Base-by-base conservation (phyloP, 1,140 invertebrate species). In the Acromyrmex charruanus region DNA sequence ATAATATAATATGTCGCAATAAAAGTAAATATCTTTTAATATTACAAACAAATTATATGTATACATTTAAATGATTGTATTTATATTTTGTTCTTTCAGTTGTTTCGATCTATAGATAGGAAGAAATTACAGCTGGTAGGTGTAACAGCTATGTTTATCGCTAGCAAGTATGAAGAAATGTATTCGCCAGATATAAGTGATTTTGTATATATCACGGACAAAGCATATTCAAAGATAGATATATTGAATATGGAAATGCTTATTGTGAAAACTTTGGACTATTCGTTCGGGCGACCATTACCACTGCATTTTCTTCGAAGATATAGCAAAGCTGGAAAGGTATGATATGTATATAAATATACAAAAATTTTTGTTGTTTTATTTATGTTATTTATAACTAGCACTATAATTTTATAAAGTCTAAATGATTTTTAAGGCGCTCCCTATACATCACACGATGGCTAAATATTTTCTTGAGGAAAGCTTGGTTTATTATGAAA, bases 91-190 rank as follows among this genome's bases (percentile, higher is more conserved):
- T 86, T 89, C 71, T 93, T 93, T 88, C 87, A 97, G 96, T 87
- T 92, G 88, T 93, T 96, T 94, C 87, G 95, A 90, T 92, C 96
- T 81, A 96, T 98, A 88, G 95, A 96, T 87, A 96, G 96, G 88
- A 97, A 96, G 88, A 96, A 97, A 85, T 95, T 99, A 53, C 99
- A 99, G 94, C 95, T 99, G 63, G 98, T 99, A 58, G 99, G 99
- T 0, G 97, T 99, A 0, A 97, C 98, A 3, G 97, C 98, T 0
- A 97, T 99, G 96, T 97, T 99, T 89, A 97, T 99, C 84, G 98
- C 99, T 14, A 97, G 97, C 89, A 99, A 99, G 94, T 99, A 99
- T 93, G 99, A 99, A 95, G 99, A 99, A 96, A 98, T 99, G 93
- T 98, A 98, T 91, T 96, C 97, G 6, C 98, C 99, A 3, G 98